These are phyloP conservation scores for Colinus virginianus DNA, from an alignment of 2,113 vertebrate genomes.

Conservation along the genomic window DNA sequence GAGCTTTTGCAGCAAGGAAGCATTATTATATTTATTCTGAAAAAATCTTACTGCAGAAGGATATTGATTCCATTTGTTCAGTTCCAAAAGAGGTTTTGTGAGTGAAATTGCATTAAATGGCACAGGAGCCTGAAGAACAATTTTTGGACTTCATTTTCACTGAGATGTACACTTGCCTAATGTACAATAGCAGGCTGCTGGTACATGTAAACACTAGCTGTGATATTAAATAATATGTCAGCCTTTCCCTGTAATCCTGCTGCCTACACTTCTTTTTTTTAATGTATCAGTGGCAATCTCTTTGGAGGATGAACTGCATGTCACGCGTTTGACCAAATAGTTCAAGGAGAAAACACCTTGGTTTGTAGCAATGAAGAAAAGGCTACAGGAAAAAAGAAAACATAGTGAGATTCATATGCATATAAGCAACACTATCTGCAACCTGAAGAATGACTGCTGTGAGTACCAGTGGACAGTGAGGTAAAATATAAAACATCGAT, in stretches of 20 bases:
- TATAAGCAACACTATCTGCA: background rate
- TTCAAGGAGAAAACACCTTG: background rate
- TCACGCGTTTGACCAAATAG: background rate
- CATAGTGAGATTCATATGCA: background rate
- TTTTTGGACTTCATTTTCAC: background rate
- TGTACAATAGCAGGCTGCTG: background rate
- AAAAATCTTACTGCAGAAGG: background rate
- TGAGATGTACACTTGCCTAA: background rate
- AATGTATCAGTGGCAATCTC: background rate
- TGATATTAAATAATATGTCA: background rate
- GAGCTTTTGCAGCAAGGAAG: background rate
- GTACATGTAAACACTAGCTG: background rate
- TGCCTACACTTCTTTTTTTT: background rate
- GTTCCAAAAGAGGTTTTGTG: background rate
- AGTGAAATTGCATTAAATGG: background rate
- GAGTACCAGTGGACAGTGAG: background rate
- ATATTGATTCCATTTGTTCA: background rate
- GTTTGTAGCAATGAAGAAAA: background rate
- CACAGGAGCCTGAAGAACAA: background rate
- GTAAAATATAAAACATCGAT: background rate
- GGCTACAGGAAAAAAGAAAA: too few relatives aligned
- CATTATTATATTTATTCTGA: background rate
- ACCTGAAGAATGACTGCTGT: background rate
- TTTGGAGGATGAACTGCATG: background rate
- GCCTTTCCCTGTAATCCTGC: background rate